Conservation (phyloP, 2,888 invertebrate genomes). For the Stenotaenia linearis region DNA sequence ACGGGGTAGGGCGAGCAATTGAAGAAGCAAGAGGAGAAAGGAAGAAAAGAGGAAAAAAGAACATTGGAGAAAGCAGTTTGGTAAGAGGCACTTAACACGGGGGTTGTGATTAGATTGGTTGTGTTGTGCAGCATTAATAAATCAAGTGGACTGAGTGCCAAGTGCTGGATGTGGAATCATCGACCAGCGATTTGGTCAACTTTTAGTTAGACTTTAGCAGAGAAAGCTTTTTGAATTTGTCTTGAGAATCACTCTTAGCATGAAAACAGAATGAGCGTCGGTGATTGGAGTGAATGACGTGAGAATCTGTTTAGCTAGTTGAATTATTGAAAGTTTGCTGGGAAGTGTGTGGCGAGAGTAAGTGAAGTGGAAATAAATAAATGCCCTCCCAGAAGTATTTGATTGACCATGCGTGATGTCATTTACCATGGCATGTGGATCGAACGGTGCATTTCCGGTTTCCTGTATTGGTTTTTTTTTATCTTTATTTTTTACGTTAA, state of each 20-base stretch:
- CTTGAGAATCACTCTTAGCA: neutral
- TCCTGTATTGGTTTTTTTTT: neutral
- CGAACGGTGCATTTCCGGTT: neutral
- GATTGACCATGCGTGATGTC: neutral
- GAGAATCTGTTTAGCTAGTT: neutral
- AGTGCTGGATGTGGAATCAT: constrained; percentile 23
- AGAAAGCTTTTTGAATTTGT: neutral
- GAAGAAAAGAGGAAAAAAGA: neutral
- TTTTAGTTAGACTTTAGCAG: neutral
- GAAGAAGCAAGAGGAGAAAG: neutral
- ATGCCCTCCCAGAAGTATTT: neutral
- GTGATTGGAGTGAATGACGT: neutral
- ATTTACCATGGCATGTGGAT: neutral
- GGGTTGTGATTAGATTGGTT: constrained; percentile 24
- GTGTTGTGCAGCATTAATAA: constrained; percentile 26
- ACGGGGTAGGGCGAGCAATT: neutral
- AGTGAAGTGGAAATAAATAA: neutral
- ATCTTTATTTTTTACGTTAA: neutral
- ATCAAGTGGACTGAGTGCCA: constrained; percentile 24
- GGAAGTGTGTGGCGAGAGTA: neutral
- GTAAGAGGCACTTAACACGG: constrained; percentile 23
- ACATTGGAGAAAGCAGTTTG: neutral
- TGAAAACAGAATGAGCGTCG: neutral
- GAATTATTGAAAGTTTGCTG: neutral
- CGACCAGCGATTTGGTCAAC: neutral